Base-by-base conservation (phyloP, 2,113 vertebrate genomes). In the Cyrtonyx montezumae region DNA sequence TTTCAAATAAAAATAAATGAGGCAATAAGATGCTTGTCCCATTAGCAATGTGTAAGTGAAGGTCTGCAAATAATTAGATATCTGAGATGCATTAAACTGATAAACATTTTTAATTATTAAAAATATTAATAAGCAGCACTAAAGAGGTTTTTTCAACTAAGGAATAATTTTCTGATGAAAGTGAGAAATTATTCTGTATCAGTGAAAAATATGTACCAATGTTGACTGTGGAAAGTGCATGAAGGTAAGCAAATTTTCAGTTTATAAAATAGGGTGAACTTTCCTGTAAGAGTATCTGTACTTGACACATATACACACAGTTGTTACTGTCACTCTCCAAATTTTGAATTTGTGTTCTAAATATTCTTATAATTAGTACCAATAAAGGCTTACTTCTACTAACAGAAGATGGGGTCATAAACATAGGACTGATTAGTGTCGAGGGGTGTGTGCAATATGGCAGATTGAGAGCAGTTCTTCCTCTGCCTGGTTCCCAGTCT, bases 21-120 rank as follows among this genome's bases (percentile, higher is more conserved):
- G 56, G 9, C 55, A 56, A 67, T 83, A 40, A 6, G 79, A 76
- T 71, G 26, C 86, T 86, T 94, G 79, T 92, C 71, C 79, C 84
- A 73, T 95, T 93, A 95, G 55, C 42, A 61, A 83, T 22, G 46
- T 68, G 71, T 76, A 93, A 95, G 45, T 76, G 89, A 84, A 91
- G 34, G 58, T 55, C 85, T 93, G 68, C 42, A 78, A 95, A 74
- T 88, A 85, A 84, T 89, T 84, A 74, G 73, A 56, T 94, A 88
- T 80, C 65, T 91, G 91, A 77, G 66, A 94, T 71, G 67, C 22
- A 77, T 70, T 83, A 85, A 93, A 63, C 42, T 63, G 76, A 73
- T 70, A 94, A 94, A 91, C 76, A 95, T 71, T 78, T 93, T 93
- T 45, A 95, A 94, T 95, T 88, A 93, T 94, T 91, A 61, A 94